Percentiles rank a stretch among this genome's conserved stretches.
phyloP scores from a whole-genome alignment of 2,113 vertebrate species.

The Leucosticte australis region DNA sequence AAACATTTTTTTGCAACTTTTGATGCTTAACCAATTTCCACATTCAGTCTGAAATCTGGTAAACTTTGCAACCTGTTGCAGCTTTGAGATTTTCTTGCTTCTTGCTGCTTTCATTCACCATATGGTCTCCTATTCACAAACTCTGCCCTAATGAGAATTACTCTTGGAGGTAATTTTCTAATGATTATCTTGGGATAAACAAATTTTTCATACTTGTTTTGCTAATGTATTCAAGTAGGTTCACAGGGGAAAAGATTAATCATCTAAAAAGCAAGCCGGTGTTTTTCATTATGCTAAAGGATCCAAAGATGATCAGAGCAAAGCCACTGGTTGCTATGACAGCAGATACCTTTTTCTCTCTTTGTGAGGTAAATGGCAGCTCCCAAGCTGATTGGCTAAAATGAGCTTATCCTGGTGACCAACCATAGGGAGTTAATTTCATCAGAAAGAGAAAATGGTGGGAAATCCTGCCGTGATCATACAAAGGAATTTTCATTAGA shows the following conservation, averaged over 20 bases:
- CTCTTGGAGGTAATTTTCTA: constrained; percentile 87
- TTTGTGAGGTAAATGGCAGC: constrained; percentile 80
- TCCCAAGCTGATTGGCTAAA: constrained; percentile 83
- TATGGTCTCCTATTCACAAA: constrained; percentile 79
- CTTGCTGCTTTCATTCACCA: constrained; percentile 73
- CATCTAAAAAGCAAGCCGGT: constrained; percentile 81
- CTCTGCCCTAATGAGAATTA: constrained; percentile 79
- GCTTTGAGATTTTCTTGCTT: constrained; percentile 66
- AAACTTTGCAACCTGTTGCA: constrained; percentile 66
- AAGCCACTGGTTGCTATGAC: constrained; percentile 79
- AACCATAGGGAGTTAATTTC: constrained; percentile 79
- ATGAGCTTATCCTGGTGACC: constrained; percentile 78
- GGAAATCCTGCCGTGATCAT: constrained; percentile 71
- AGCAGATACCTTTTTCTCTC: constrained; percentile 74
- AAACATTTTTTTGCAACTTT: not conserved
- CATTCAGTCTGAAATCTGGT: constrained; percentile 27
- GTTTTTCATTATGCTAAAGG: constrained; percentile 78
- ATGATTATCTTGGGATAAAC: constrained; percentile 88
- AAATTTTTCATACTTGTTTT: constrained; percentile 84
- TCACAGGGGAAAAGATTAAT: constrained; percentile 87
- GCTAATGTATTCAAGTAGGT: constrained; percentile 83
- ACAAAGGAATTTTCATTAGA: constrained; percentile 81
- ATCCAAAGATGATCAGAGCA: constrained; percentile 74
- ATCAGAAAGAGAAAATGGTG: constrained; percentile 74
- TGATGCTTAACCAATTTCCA: constrained; percentile 1